Evolutionary conservation across 2,888 invertebrate genomes (phyloP), one percentile per base, ranked within the genome.

Genomic region (Taphrorychus bicolor): DNA sequence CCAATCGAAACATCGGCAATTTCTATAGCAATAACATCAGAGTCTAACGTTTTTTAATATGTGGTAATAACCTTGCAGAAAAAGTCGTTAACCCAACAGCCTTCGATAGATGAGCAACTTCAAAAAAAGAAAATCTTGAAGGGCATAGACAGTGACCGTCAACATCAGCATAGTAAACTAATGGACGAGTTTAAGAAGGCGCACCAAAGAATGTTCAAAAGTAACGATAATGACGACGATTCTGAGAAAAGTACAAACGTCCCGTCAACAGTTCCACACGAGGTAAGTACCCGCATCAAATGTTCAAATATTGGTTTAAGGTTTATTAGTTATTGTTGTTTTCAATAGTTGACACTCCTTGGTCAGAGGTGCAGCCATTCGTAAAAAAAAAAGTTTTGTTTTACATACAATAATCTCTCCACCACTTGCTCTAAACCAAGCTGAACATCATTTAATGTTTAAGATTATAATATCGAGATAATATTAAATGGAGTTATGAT

Each of bases 151-250:
- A 85, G 86, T 58, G 89, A 90, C 70, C 87, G 88, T 78, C 87
- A 88, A 73, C 87, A 87, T 75, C 88, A 89, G 73, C 92, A 92
- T 77, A 87, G 88, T 73, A 90, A 90, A 74, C 82, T 95, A 70
- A 95, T 95, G 91, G 91, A 94, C 81, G 95, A 95, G 83, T 95
- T 95, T 80, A 93, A 92, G 80, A 90, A 90, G 77, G 94, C 93
- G 3, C 94, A 95, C 82, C 87, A 89, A 75, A 92, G 91, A 84
- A 95, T 95, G 94, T 95, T 95, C 80, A 85, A 71, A 51, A 57
- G 52, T 51, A 54, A n/a, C 21, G 69, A 64, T n/a, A 2, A 32
- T 3, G 3, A 9, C 7, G 32, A 32, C 1, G 11, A 32, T 32
- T 3, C 32, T 32, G 32, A 32, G 32, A 32, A 32, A 32, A 32